phyloP scores from a whole-genome alignment of 2,113 vertebrate genomes.

The Panthera uncia region DNA sequence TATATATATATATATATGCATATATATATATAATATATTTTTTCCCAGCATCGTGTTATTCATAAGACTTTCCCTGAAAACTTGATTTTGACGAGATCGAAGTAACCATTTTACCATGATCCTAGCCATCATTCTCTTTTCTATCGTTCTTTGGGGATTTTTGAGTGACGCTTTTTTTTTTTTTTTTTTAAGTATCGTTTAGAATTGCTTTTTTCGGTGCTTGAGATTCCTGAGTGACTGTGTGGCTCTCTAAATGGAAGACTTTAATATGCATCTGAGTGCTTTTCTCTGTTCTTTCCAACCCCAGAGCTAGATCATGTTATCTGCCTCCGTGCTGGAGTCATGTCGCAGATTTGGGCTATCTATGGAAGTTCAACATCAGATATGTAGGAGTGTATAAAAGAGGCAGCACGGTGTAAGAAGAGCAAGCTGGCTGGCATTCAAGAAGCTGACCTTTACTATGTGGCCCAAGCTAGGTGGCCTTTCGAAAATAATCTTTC shows the following conservation, averaged over 20 bases:
- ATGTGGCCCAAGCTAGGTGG: not conserved
- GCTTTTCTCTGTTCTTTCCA: not conserved
- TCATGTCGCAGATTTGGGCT: not conserved
- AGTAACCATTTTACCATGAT: constrained; percentile 6
- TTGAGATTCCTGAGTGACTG: constrained; percentile 51
- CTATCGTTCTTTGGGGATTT: constrained; percentile 47
- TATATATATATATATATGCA: no score
- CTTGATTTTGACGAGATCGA: constrained; percentile 43
- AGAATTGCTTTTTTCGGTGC: constrained; percentile 30
- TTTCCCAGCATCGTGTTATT: not conserved
- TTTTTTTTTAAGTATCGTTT: not conserved
- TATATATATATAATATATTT: not conserved
- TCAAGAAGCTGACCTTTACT: not conserved
- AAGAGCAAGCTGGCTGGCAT: not conserved
- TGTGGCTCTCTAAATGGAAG: not conserved
- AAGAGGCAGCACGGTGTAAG: not conserved
- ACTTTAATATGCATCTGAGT: not conserved
- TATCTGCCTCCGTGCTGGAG: not conserved
- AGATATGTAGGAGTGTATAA: not conserved
- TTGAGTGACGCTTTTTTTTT: constrained; percentile 22
- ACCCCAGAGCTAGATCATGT: not conserved
- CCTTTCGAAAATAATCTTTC: not conserved
- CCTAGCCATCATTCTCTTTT: constrained; percentile 59
- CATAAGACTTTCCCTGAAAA: constrained; percentile 36
- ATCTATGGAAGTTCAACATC: not conserved